A percentile compares a stretch with the other conserved stretches of the same genome.
These are phyloP conservation scores for Drosophila guanche DNA, from an alignment of 1,140 invertebrate species.

Conservation along the genomic window DNA sequence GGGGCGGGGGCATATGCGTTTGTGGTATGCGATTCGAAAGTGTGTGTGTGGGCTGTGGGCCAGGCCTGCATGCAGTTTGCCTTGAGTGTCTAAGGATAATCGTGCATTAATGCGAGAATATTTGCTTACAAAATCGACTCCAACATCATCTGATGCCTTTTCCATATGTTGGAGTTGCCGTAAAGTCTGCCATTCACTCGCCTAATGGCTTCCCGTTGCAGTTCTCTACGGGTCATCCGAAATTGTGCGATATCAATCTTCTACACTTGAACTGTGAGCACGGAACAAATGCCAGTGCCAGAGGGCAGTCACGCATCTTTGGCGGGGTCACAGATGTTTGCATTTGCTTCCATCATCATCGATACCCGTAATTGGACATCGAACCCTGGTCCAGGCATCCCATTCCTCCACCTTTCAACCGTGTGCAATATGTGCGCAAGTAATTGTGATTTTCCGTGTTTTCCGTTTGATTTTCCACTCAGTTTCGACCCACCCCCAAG, in stretches of 20 bases:
- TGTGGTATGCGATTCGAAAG: too few species aligned
- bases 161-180: constrained; percentile 2
- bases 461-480: constrained; percentile 68
- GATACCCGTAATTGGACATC: constrained; percentile 69
- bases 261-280: constrained; percentile 29
- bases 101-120: too few species aligned
- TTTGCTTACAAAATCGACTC: too few species aligned
- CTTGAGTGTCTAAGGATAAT: too few species aligned
- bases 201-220: constrained; percentile 21
- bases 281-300: constrained; percentile 51
- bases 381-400: constrained; percentile 9
- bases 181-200: neutral
- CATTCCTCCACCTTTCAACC: constrained; percentile 35
- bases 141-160: too few species aligned
- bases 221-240: constrained; percentile 10
- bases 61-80: too few species aligned
- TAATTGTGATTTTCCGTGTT: constrained; percentile 75
- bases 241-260: constrained; percentile 66
- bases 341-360: constrained; percentile 62
- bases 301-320: constrained; percentile 57
- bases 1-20: constrained; percentile 3
- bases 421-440: constrained; percentile 18
- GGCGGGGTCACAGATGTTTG: constrained; percentile 72
- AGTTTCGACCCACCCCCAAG: constrained; percentile 16
- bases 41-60: too few species aligned